Evolutionary conservation across 2,888 invertebrate genomes (phyloP).

Genomic region (Megastigmus dorsalis): DNA sequence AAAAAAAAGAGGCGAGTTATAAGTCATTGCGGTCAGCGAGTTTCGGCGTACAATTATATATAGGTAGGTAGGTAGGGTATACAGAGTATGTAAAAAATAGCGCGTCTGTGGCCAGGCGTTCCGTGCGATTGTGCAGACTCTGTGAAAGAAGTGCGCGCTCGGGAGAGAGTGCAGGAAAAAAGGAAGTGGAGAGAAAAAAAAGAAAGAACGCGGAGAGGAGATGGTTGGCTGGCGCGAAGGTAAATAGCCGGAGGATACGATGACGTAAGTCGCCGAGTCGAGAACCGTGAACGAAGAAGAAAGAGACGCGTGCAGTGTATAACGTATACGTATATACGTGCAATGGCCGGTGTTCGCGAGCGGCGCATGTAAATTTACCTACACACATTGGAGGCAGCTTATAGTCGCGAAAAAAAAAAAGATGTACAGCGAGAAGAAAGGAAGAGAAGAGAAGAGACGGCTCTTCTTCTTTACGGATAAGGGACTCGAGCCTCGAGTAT

Average conservation of each 20-base stretch:
- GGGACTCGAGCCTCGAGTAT: too few relatives aligned
- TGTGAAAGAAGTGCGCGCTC: not conserved
- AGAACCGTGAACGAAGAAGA: not conserved
- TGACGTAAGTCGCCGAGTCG: conserved; percentile 50
- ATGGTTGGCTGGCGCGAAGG: conserved; percentile 18
- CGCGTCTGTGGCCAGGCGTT: too few relatives aligned
- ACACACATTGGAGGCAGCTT: too few relatives aligned
- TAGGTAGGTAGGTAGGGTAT: too few relatives aligned
- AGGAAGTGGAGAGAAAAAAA: not conserved
- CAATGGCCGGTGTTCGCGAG: too few relatives aligned
- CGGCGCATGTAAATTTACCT: too few relatives aligned
- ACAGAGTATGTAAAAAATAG: too few relatives aligned
- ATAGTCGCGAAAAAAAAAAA: not conserved
- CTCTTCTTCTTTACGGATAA: conserved; percentile 3
- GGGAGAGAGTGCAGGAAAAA: not conserved
- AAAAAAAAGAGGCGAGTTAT: not conserved
- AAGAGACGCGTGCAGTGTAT: not conserved
- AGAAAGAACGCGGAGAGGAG: not conserved
- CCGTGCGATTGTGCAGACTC: too few relatives aligned
- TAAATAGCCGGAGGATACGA: conserved; percentile 49
- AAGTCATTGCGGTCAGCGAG: not conserved
- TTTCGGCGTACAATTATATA: too few relatives aligned
- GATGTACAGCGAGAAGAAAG: not conserved
- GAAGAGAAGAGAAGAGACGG: not conserved
- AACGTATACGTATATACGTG: too few relatives aligned